Conservation (phyloP, 2,888 invertebrate genomes). For the Platypus cylindrus region DNA sequence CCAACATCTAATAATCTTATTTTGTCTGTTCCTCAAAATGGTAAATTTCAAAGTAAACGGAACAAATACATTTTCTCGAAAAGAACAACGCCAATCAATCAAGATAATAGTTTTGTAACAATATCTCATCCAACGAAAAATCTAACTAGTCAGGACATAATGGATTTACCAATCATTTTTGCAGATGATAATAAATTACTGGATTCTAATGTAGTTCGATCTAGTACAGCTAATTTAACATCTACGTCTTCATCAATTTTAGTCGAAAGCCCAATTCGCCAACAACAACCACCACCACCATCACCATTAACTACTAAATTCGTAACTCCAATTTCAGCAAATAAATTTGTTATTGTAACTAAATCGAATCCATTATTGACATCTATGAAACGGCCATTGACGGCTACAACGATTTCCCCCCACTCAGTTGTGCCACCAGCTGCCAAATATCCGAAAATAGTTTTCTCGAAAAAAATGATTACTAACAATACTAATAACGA, state of each 20-base stretch:
- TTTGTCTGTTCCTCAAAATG: conserved; percentile 5
- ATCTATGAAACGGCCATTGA: conserved; percentile 15
- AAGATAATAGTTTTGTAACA: conserved; percentile 4
- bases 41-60: conserved; percentile 5
- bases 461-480: conserved; percentile 39
- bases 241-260: no score
- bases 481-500: no score
- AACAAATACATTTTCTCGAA: conserved; percentile 5
- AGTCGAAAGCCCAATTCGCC: no score
- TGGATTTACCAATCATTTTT: conserved; percentile 53
- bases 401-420: conserved; percentile 14
- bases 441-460: conserved; percentile 40
- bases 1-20: conserved; percentile 9
- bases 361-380: conserved; percentile 19
- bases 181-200: conserved; percentile 42
- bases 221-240: no score
- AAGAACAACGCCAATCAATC: conserved; percentile 4
- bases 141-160: conserved; percentile 42
- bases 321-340: conserved; percentile 12
- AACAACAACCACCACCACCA: no score
- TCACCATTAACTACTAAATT: conserved; percentile 12
- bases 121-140: conserved; percentile 25
- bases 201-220: conserved; percentile 21
- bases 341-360: conserved; percentile 22
- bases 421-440: no score